Percentiles rank a stretch among this genome's conserved stretches.
phyloP scores from a whole-genome alignment of 2,888 invertebrate genomes.

The Ashinkailepas kermadecensis region DNA sequence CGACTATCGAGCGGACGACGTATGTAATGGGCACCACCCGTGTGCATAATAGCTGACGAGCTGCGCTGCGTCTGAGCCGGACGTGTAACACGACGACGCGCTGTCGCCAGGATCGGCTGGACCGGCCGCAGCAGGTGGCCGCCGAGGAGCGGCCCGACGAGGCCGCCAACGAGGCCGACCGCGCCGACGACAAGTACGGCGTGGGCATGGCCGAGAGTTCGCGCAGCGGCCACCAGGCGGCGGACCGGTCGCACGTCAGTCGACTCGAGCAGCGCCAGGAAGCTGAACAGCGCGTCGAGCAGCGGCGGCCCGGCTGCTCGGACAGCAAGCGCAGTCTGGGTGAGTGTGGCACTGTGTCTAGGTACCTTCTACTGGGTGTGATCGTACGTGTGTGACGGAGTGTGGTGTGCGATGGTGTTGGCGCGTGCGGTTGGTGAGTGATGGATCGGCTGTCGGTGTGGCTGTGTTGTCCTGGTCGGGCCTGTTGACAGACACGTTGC shows the following conservation, averaged over 20 bases:
- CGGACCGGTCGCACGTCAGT: slow-evolving; percentile 31
- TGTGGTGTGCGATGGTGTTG: too few species aligned
- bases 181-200: slow-evolving; percentile 38
- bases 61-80: too few species aligned
- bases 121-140: neutral
- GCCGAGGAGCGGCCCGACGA: slow-evolving; percentile 2
- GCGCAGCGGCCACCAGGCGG: slow-evolving; percentile 29
- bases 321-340: slow-evolving; percentile 46
- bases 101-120: neutral
- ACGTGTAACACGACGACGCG: neutral
- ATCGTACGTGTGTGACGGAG: too few species aligned
- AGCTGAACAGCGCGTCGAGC: slow-evolving; percentile 28
- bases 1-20: too few species aligned
- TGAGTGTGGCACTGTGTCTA: slow-evolving; percentile 45
- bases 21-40: too few species aligned
- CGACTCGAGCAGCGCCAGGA: slow-evolving; percentile 28
- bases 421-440: too few species aligned
- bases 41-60: too few species aligned
- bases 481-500: too few species aligned
- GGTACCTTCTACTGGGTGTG: too few species aligned
- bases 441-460: too few species aligned
- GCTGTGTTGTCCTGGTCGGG: too few species aligned
- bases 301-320: slow-evolving; percentile 31
- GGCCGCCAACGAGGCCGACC: slow-evolving; percentile 24
- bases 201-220: slow-evolving; percentile 46